Evolutionary conservation across 2,888 invertebrate species (phyloP).

Genomic region (Deroplatys truncata): DNA sequence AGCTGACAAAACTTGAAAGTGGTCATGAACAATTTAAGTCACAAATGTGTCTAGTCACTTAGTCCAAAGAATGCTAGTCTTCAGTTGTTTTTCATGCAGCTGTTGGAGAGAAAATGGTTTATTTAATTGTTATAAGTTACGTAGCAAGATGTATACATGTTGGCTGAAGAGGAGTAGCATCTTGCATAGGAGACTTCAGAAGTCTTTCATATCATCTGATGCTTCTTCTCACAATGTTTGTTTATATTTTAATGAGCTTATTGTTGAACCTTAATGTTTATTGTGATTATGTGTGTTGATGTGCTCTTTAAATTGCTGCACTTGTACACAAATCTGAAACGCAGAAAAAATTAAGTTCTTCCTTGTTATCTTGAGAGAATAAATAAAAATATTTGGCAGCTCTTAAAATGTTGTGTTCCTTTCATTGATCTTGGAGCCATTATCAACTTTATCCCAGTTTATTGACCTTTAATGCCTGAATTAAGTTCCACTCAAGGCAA

Average conservation of each 20-base stretch:
- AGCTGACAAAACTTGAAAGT: background rate
- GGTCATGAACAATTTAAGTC: background rate
- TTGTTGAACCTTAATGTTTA: background rate
- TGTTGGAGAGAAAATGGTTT: background rate
- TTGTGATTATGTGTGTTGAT: background rate
- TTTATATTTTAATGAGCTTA: background rate
- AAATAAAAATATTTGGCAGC: background rate
- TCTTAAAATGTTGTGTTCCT: background rate
- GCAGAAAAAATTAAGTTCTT: background rate
- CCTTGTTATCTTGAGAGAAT: background rate
- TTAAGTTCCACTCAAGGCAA: too few relatives aligned
- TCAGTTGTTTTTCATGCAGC: background rate
- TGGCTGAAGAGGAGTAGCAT: background rate
- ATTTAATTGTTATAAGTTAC: background rate
- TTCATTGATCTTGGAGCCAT: too few relatives aligned
- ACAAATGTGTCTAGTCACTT: background rate
- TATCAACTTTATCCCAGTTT: too few relatives aligned
- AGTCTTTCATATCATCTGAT: background rate
- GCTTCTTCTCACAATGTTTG: background rate
- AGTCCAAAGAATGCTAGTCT: background rate
- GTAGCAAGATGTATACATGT: background rate
- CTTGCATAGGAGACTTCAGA: background rate
- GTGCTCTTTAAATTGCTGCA: background rate
- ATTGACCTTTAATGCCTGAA: too few relatives aligned
- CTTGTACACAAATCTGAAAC: background rate